Evolutionary conservation across 2,888 invertebrate species (phyloP).

Genomic region (Hybos culiciformis): DNA sequence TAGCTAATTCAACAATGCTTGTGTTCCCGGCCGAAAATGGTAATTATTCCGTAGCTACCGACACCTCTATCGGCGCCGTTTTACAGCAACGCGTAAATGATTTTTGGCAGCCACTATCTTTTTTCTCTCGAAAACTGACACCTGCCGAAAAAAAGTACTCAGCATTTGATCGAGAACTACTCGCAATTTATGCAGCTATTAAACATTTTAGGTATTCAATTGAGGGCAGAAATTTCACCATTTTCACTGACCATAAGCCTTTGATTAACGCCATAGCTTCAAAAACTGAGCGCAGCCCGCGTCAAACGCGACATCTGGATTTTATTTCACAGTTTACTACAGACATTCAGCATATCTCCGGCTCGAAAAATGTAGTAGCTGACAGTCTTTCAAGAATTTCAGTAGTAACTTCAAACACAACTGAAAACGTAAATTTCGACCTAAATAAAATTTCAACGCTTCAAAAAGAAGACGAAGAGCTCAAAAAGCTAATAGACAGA

Average conservation of each 20-base stretch:
- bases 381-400: neutral
- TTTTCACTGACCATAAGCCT: slow-evolving; percentile 6
- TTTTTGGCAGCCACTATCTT: slow-evolving; percentile 17
- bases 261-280: neutral
- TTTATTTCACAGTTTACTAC: neutral
- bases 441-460: neutral
- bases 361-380: neutral
- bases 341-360: neutral
- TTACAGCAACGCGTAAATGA: slow-evolving; percentile 16
- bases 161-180: slow-evolving; percentile 19
- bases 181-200: slow-evolving; percentile 17
- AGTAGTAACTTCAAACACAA: neutral
- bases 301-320: neutral
- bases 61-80: slow-evolving; percentile 17
- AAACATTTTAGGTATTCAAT: slow-evolving; percentile 6
- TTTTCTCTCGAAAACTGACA: slow-evolving; percentile 19
- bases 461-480: neutral
- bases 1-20: neutral
- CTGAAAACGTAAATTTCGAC: neutral
- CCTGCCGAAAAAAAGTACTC: slow-evolving; percentile 17
- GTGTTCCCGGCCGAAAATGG: too few relatives aligned
- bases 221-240: neutral
- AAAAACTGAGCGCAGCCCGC: neutral
- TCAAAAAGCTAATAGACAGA: neutral
- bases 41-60: too few relatives aligned